Percentiles rank a stretch among this genome's conserved stretches.
phyloP scores from a whole-genome alignment of 2,888 invertebrate genomes.

The Diaphora mendica region DNA sequence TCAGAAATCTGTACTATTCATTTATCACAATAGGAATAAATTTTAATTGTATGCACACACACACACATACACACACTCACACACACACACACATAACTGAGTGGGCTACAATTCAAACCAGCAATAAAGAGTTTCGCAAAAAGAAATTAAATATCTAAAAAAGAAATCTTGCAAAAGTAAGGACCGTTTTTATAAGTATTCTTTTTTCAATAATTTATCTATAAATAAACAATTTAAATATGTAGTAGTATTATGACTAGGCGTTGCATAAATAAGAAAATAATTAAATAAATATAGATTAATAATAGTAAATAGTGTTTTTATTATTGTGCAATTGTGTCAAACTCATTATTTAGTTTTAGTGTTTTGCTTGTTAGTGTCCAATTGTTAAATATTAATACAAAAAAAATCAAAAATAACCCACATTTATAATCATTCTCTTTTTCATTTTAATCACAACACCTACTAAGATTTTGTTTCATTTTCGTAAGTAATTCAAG shows the following conservation, averaged over 20 bases:
- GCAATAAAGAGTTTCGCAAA: not conserved
- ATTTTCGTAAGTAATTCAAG: not conserved
- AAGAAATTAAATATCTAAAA: not conserved
- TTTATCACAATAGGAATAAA: not conserved
- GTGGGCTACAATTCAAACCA: not conserved
- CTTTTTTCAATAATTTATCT: not conserved
- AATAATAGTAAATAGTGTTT: not conserved
- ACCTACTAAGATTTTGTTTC: not conserved
- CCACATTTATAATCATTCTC: too few relatives aligned
- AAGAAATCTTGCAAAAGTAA: not conserved
- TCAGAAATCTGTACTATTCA: not conserved
- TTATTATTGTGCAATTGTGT: not conserved
- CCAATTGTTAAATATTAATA: too few relatives aligned
- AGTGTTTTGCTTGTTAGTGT: too few relatives aligned
- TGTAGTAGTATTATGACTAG: not conserved
- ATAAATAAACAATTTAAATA: not conserved
- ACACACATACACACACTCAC: too few relatives aligned
- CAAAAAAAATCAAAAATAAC: too few relatives aligned
- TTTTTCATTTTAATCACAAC: not conserved
- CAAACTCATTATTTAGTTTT: not conserved
- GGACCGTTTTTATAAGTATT: not conserved
- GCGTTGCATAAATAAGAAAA: not conserved
- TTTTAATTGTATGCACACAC: not conserved
- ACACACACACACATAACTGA: too few relatives aligned
- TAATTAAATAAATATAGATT: not conserved